phyloP scores from a whole-genome alignment of 1,140 invertebrate species.

The Maconellicoccus hirsutus region DNA sequence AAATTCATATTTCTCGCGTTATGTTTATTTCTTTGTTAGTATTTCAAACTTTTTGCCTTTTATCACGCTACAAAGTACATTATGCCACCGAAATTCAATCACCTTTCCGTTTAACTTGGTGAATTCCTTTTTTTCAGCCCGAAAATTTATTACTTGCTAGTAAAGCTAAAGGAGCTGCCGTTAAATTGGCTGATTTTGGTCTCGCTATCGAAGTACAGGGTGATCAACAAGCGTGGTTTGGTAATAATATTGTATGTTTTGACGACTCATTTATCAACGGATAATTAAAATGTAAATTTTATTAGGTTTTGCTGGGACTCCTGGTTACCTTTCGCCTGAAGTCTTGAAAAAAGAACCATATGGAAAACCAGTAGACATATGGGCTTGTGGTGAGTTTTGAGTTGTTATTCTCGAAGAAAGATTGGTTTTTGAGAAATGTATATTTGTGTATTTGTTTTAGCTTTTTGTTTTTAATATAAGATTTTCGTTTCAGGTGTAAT shows the following conservation, averaged over 20 bases:
- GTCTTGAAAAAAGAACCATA: conserved; percentile 99
- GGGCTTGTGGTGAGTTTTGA: conserved; percentile 78
- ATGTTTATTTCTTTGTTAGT: neutral
- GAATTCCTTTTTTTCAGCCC: conserved; percentile 52
- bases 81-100: too few relatives aligned
- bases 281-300: neutral
- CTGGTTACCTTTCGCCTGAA: conserved; percentile 97
- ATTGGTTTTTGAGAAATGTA: too few relatives aligned
- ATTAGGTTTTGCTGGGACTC: conserved; percentile 92
- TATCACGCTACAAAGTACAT: too few relatives aligned
- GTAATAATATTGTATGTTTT: conserved; percentile 41
- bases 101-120: neutral
- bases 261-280: neutral
- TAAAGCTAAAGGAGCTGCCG: conserved; percentile 98
- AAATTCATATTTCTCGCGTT: neutral
- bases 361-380: conserved; percentile 99
- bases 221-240: conserved; percentile 99
- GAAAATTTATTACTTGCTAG: conserved; percentile 98
- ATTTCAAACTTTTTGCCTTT: too few relatives aligned
- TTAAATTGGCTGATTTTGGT: conserved; percentile 99
- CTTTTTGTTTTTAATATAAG: too few relatives aligned
- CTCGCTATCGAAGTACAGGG: conserved; percentile 98
- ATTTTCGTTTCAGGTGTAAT: conserved; percentile 82
- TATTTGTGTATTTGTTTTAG: too few relatives aligned
- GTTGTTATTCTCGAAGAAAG: neutral